Conservation (phyloP, 2,888 invertebrate species). For the Linhomoeus sp. region DNA sequence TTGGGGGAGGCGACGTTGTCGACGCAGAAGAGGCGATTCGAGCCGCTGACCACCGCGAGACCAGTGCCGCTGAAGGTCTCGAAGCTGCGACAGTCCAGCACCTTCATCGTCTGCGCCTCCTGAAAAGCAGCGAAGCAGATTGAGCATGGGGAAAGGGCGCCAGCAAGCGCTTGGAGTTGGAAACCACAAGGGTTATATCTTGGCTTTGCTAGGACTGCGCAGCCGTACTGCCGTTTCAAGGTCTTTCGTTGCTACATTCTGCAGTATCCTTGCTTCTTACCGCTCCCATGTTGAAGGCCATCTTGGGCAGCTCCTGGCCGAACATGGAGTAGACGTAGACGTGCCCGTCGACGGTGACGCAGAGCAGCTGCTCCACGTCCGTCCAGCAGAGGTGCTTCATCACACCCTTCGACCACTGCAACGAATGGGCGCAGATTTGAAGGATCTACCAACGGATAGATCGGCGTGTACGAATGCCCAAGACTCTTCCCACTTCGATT, state of each 20-base stretch:
- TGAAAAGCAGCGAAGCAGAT: no score
- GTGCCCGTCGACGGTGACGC: slow-evolving; percentile 75
- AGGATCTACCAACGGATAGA: no score
- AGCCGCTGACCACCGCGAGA: slow-evolving; percentile 65
- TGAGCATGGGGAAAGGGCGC: no score
- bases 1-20: slow-evolving; percentile 63
- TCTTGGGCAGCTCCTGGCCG: slow-evolving; percentile 34
- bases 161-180: no score
- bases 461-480: no score
- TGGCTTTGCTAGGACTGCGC: no score
- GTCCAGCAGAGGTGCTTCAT: slow-evolving; percentile 78
- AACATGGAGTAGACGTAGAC: slow-evolving; percentile 77
- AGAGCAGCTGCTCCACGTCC: slow-evolving; percentile 63
- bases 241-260: no score
- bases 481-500: no score
- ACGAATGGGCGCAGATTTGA: slow-evolving; percentile 14
- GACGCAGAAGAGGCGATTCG: slow-evolving; percentile 63
- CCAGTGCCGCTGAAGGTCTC: slow-evolving; percentile 58
- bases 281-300: slow-evolving; percentile 59
- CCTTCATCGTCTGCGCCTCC: slow-evolving; percentile 71
- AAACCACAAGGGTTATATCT: no score
- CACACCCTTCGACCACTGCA: slow-evolving; percentile 68
- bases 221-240: no score
- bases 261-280: no score
- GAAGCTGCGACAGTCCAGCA: slow-evolving; percentile 58